phyloP scores from a whole-genome alignment of 2,888 invertebrate genomes.

The Apocheima hispidaria region DNA sequence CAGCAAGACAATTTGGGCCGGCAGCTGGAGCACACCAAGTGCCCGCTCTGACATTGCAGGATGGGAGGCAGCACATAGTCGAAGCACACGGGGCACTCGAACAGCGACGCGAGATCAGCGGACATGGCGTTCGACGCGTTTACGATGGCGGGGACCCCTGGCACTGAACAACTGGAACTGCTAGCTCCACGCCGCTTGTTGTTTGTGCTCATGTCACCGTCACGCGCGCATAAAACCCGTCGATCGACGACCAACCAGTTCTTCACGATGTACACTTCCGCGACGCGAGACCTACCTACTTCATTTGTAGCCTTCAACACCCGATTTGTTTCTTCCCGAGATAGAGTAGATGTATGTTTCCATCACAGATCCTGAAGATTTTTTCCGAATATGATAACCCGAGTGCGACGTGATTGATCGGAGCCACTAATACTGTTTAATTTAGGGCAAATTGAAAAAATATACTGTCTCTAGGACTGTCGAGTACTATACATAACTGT shows the following conservation, averaged over 20 bases:
- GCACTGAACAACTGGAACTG: conserved; percentile 84
- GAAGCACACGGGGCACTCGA: conserved; percentile 99
- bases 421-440: conserved; percentile 51
- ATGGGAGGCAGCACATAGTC: conserved; percentile 99
- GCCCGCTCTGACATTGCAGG: conserved; percentile 99
- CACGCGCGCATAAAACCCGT: conserved; percentile 76
- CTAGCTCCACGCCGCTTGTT: conserved; percentile 84
- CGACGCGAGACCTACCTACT: conserved; percentile 48
- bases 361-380: conserved; percentile 72
- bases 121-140: conserved; percentile 89
- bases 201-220: conserved; percentile 86
- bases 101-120: conserved; percentile 95
- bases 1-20: conserved; percentile 98
- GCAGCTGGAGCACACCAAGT: conserved; percentile 98
- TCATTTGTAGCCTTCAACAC: conserved; percentile 82
- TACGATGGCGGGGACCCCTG: conserved; percentile 82
- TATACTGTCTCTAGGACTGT: conserved; percentile 34
- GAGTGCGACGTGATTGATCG: conserved; percentile 57
- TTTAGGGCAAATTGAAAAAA: conserved; percentile 50
- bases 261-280: conserved; percentile 52
- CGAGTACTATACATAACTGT: conserved; percentile 46
- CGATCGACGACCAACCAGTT: conserved; percentile 68
- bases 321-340: conserved; percentile 74
- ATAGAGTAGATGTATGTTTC: conserved; percentile 71
- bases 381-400: conserved; percentile 42